Evolutionary conservation across 2,797 vertebrate genomes (phyloP), one percentile per base, ranked within the genome.

Genomic region (Zalophus californianus): DNA sequence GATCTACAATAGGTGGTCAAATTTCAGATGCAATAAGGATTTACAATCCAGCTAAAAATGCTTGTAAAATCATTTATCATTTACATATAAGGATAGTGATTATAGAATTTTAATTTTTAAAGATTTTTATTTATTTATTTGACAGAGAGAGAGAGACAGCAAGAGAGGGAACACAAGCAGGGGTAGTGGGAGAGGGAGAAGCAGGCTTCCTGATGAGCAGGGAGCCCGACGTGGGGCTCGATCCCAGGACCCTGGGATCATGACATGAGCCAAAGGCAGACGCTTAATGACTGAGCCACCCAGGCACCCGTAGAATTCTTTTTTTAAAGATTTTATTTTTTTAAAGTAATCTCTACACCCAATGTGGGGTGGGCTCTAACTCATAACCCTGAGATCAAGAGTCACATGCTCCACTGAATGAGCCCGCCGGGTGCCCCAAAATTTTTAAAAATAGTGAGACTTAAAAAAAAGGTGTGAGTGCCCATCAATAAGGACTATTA

Each of bases 1-100:
- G 60, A 93, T 82, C n/a, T 89, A 78, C 11, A 86, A 66, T 58
- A 77, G 23, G 35, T 20, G 21, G 58, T 77, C 68, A 95, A 87
- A 68, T 92, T 92, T 96, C 56, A 92, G 75, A 82, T 56, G 66
- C 48, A 91, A 27, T 70, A 73, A 89, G 5, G 66, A 93, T 89
- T 91, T 77, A 23, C 75, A 80, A 89, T 85, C 38, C 15, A 91
- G 83, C 29, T 54, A 89, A 95, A 91, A 78, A 52, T 52, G 20
- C 75, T 78, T n/a, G 25, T 38, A 91, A 96, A 84, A 80, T 87
- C 15, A 96, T 21, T 20, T 62, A 80, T 87, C 15, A 96, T 21
- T 20, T 62, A 56, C 44, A 56, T 44, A 54, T 0, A 64, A 50
- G 48, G 16, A 66, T 20, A 58, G 60, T 70, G 50, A 66, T 68